Percentiles rank a stretch among this genome's conserved stretches.
Conservation (phyloP, 2,113 vertebrate genomes). For the Dipodomys stephensi region DNA sequence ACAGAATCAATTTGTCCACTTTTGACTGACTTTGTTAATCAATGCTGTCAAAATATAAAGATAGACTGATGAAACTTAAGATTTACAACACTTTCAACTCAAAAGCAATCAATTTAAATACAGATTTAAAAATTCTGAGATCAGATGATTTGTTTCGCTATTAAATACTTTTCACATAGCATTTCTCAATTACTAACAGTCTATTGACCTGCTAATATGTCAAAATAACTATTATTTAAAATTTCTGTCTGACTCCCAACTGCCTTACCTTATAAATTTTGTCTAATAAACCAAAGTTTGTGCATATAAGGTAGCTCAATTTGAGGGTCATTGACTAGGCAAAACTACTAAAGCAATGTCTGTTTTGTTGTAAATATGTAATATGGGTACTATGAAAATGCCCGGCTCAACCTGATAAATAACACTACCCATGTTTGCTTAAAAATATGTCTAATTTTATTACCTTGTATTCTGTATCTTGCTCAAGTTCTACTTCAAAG, state of each 20-base stretch:
- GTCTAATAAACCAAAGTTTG: background rate
- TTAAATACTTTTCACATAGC: slow-evolving; percentile 46
- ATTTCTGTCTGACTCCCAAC: slow-evolving; percentile 6
- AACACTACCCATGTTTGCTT: background rate
- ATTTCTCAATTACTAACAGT: background rate
- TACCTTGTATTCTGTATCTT: slow-evolving; percentile 40
- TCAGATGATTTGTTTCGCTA: background rate
- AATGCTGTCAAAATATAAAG: background rate
- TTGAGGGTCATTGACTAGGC: background rate
- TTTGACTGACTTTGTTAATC: background rate
- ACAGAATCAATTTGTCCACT: background rate
- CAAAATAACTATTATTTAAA: background rate
- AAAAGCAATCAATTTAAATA: slow-evolving; percentile 22
- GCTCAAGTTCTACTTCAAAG: slow-evolving; percentile 62
- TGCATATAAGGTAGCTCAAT: background rate
- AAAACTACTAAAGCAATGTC: background rate
- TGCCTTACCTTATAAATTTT: background rate
- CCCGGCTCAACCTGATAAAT: background rate
- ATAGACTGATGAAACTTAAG: background rate
- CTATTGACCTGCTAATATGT: background rate
- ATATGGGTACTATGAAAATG: slow-evolving; percentile 16
- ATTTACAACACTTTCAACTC: background rate
- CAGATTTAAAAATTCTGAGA: slow-evolving; percentile 24
- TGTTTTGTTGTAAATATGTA: slow-evolving; percentile 1
- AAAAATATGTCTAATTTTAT: slow-evolving; percentile 46